These are phyloP conservation scores for Prietella phreatophila DNA, from an alignment of 2,113 vertebrate genomes.

Conservation along the genomic window DNA sequence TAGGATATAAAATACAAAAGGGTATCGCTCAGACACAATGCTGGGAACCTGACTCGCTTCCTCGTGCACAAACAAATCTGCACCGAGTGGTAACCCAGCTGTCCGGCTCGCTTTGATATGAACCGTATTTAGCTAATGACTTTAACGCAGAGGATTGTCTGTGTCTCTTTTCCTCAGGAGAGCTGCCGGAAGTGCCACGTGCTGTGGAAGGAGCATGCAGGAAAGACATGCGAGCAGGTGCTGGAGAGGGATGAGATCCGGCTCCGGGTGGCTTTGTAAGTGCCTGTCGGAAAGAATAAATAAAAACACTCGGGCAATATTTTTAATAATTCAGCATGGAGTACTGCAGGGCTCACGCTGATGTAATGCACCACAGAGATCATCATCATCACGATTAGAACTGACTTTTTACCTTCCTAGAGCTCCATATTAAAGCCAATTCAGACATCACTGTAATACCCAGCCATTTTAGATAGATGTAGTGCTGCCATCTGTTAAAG, in stretches of 20 bases:
- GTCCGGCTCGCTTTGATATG: not conserved
- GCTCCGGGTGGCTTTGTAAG: conserved; percentile 91
- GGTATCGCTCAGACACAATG: conserved; percentile 18
- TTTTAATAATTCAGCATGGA: conserved; percentile 28
- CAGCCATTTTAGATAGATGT: not conserved
- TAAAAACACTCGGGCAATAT: not conserved
- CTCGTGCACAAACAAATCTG: conserved; percentile 31
- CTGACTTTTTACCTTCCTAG: conserved; percentile 10
- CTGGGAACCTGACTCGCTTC: conserved; percentile 32
- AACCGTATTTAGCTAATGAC: not conserved
- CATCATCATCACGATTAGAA: conserved; percentile 25
- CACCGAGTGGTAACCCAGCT: conserved; percentile 15
- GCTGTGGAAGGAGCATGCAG: conserved; percentile 91
- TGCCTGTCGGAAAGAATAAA: conserved; percentile 39
- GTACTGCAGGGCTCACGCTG: not conserved
- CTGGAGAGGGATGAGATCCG: conserved; percentile 91
- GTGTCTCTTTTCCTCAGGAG: conserved; percentile 71
- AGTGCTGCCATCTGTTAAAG: not conserved
- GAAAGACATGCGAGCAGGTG: conserved; percentile 90
- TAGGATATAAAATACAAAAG: conserved; percentile 9
- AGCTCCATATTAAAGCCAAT: too few relatives aligned
- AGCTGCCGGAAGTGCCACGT: conserved; percentile 93
- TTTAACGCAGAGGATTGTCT: conserved; percentile 23
- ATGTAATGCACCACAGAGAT: conserved; percentile 17
- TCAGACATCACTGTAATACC: not conserved